Percentiles rank a stretch among this genome's conserved stretches.
Conservation (phyloP, 1,140 invertebrate genomes). For the Lordiphosa mommai region DNA sequence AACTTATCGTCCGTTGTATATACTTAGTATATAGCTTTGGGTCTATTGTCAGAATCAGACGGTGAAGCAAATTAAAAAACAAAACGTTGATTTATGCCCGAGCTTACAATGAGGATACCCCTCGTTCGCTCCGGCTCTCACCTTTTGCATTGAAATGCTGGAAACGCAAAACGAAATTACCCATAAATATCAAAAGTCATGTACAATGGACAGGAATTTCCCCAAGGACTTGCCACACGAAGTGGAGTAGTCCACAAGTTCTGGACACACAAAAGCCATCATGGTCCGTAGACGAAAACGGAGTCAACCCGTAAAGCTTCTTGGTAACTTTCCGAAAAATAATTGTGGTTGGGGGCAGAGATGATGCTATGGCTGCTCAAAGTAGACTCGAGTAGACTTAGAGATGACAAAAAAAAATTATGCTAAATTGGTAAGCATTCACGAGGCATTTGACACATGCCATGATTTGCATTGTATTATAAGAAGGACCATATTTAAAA, state of each 20-base stretch:
- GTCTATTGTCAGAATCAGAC: conserved; percentile 65
- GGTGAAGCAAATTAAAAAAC: conserved; percentile 70
- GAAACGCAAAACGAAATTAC: conserved; percentile 71
- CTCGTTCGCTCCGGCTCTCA: conserved; percentile 5
- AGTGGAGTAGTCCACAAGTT: conserved; percentile 9
- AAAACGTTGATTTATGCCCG: conserved; percentile 73
- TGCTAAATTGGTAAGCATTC: too few species aligned
- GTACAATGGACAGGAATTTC: conserved; percentile 77
- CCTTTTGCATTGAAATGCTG: conserved; percentile 65
- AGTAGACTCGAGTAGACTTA: conserved; percentile 39
- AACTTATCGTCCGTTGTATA: conserved; percentile 31
- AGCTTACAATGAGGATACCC: conserved; percentile 8
- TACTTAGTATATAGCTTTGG: conserved; percentile 24
- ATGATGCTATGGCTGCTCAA: conserved; percentile 56
- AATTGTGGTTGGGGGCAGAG: conserved; percentile 25
- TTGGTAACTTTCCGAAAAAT: conserved; percentile 39
- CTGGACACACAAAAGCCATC: conserved; percentile 14
- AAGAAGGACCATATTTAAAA: too few species aligned
- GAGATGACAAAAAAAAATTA: too few species aligned
- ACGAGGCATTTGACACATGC: neutral
- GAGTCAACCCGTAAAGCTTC: conserved; percentile 41
- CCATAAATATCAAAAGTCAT: conserved; percentile 78
- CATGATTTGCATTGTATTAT: neutral
- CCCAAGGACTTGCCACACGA: conserved; percentile 44
- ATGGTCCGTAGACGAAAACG: conserved; percentile 27